Evolutionary conservation across 2,888 invertebrate genomes (phyloP).

Genomic region (Bugula neritina): DNA sequence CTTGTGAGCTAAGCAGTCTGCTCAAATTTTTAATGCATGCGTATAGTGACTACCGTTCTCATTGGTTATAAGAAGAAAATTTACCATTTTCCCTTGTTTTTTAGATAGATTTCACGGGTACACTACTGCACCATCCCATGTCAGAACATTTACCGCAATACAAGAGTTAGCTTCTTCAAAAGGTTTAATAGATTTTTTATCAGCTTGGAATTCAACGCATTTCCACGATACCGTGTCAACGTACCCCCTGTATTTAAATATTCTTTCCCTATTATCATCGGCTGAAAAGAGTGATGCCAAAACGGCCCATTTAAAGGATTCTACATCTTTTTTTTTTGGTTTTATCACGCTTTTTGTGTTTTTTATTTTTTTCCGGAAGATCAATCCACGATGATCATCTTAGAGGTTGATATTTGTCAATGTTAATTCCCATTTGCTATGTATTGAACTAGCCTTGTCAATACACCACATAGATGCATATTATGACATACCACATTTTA

Average conservation of each 20-base stretch:
- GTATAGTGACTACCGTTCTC: too few relatives aligned
- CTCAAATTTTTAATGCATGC: neutral
- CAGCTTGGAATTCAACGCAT: too few relatives aligned
- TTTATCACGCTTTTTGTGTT: too few relatives aligned
- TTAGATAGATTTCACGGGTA: neutral
- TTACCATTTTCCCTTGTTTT: too few relatives aligned
- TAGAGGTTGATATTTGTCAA: neutral
- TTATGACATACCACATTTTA: too few relatives aligned
- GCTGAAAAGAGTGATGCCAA: neutral
- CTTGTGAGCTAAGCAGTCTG: neutral
- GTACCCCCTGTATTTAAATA: neutral
- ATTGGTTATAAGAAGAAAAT: too few relatives aligned
- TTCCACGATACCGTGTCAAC: too few relatives aligned
- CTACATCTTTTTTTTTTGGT: neutral
- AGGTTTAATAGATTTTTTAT: neutral
- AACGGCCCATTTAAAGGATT: neutral
- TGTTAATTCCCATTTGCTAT: too few relatives aligned
- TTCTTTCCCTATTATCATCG: neutral
- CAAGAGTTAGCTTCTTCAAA: neutral
- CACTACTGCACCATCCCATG: neutral
- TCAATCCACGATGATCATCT: too few relatives aligned
- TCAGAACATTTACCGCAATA: neutral
- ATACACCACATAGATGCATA: too few relatives aligned
- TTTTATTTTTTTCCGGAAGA: too few relatives aligned
- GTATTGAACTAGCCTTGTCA: too few relatives aligned